Base-by-base conservation (phyloP, 2,797 vertebrate genomes). In the Pagetopsis macropterus region DNA sequence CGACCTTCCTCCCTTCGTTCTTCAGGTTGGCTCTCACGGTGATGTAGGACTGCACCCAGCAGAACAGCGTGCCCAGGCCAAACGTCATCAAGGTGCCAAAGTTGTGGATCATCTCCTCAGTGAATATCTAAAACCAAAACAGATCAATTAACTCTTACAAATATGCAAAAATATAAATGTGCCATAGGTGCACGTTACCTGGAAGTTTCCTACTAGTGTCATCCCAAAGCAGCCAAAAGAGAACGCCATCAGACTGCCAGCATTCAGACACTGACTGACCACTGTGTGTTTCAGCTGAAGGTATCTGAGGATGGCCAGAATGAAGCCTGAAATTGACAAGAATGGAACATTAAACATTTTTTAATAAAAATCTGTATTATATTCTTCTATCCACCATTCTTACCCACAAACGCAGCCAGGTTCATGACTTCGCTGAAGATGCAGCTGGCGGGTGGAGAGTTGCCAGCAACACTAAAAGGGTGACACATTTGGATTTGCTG, bases 341-440 rank as follows among this genome's bases (percentile, higher is more conserved):
- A 61, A 21, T 13, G 50, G 50, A 23, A 52, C 5, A 21, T 13
- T 9, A 21, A 17, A 40, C 5, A 2, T 27, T 27, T 27, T 27
- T 27, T 27, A 5, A 59, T 11, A 37, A 51, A 37, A 14, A 52
- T 27, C 17, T 23, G 8, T n/a, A 15, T 23, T 58, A 3, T 45
- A 19, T 31, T 2, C 0, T 1, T n/a, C 13, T 3, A 56, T 51
- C 10, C 21, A 2, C 7, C 37, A 16, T 16, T 65, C 94, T 87
- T 95, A 98, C 97, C 97, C 88, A 95, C 92, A 88, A 97, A 97
- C 0, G 96, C 96, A 13, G 96, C 92, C 94, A 98, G 93, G 91
- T 97, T 98, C 96, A 96, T 96, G 73, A 98, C 94, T 92, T 97
- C 95, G 68, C 96, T 96, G 85, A 99, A 98, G 81, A 98, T 92